phyloP scores from a whole-genome alignment of 2,888 invertebrate genomes.

The Deroplatys truncata region DNA sequence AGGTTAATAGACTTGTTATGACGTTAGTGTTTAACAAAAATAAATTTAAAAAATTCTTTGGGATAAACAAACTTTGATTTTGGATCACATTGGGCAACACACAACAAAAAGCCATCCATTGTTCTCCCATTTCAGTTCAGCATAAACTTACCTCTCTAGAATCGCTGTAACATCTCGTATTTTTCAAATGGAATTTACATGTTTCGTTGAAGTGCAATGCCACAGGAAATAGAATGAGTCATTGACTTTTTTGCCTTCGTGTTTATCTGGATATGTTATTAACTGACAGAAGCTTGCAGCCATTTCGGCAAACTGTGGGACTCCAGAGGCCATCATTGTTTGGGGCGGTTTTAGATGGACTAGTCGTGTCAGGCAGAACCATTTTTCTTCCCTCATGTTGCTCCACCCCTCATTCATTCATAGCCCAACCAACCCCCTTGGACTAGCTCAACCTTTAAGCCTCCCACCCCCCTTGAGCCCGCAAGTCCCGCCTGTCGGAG shows the following conservation, averaged over 20 bases:
- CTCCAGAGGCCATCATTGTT: conserved; percentile 19
- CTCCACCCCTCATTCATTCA: conserved; percentile 26
- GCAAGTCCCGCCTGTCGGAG: conserved; percentile 11
- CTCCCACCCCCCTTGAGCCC: not conserved
- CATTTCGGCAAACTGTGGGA: not conserved
- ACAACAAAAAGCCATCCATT: too few species aligned
- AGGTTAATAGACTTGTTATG: too few species aligned
- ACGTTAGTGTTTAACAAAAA: too few species aligned
- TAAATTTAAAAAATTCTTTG: too few species aligned
- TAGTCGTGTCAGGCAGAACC: conserved; percentile 3
- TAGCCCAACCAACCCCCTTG: conserved; percentile 7
- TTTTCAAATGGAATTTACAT: not conserved
- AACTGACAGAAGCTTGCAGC: not conserved
- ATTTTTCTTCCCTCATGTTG: conserved; percentile 16
- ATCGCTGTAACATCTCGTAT: not conserved
- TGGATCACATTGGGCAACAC: too few species aligned
- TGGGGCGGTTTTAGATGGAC: conserved; percentile 18
- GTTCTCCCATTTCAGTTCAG: too few species aligned
- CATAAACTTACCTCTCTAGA: not conserved
- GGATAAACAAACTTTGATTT: too few species aligned
- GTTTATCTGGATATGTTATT: not conserved
- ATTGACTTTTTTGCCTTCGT: not conserved
- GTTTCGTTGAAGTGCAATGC: not conserved
- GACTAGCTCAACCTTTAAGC: conserved; percentile 1
- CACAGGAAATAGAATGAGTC: not conserved